Evolutionary conservation across 2,113 vertebrate genomes (phyloP).

Genomic region (Cacatua alba): DNA sequence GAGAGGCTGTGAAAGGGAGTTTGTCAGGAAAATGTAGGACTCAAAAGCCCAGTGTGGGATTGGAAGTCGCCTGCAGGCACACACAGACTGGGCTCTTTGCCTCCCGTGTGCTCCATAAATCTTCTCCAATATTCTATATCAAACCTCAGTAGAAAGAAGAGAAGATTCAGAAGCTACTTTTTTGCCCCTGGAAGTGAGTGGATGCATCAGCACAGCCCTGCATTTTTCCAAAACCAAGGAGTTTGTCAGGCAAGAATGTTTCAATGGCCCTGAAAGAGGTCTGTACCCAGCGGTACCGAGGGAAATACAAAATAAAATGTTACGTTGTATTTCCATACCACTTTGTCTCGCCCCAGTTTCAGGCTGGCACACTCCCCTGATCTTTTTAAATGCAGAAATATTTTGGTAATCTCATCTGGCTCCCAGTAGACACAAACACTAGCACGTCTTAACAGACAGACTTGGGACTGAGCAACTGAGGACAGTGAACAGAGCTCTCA

Average conservation of each 20-base stretch:
- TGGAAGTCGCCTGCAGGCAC: not conserved
- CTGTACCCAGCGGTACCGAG: not conserved
- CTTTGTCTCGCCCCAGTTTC: not conserved
- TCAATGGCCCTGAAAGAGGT: not conserved
- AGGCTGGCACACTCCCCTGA: not conserved
- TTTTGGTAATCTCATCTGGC: not conserved
- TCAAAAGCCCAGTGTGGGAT: not conserved
- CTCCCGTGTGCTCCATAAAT: not conserved
- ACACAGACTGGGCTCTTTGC: accelerated
- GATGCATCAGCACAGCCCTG: not conserved
- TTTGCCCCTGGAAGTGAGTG: not conserved
- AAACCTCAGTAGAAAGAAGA: not conserved
- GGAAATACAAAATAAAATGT: not conserved
- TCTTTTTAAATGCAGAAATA: not conserved
- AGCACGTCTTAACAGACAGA: not conserved
- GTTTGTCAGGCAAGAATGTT: not conserved
- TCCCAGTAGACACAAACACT: not conserved
- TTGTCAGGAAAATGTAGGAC: not conserved
- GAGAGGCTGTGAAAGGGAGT: not conserved
- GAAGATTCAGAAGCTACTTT: not conserved
- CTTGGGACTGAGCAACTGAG: not conserved
- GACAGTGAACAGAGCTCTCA: not conserved
- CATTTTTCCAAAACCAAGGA: not conserved
- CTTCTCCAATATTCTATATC: not conserved
- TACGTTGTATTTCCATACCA: not conserved